Percentiles rank a stretch among this genome's conserved stretches.
Evolutionary conservation across 2,888 invertebrate genomes (phyloP).

Genomic region (Agonopterix arenella): DNA sequence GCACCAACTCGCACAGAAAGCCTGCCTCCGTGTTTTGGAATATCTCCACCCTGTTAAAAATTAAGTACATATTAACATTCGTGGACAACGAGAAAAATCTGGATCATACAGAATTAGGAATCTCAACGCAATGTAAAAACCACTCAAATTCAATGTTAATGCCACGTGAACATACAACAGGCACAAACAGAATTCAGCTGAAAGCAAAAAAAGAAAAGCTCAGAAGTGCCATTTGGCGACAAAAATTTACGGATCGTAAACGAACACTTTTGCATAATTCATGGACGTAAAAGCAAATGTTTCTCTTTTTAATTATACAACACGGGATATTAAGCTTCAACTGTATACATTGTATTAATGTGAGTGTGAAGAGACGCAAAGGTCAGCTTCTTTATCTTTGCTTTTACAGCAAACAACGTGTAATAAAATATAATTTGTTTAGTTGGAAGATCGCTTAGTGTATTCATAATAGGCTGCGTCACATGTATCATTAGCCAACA

Average conservation of each 20-base stretch:
- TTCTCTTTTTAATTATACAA: conserved; percentile 74
- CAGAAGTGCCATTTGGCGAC: conserved; percentile 54
- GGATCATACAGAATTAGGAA: background rate
- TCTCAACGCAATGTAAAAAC: conserved; percentile 4
- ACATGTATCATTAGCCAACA: too few relatives aligned
- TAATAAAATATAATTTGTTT: too few relatives aligned
- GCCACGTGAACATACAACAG: conserved; percentile 19
- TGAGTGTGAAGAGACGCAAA: background rate
- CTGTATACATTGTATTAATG: conserved; percentile 47
- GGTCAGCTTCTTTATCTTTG: conserved; percentile 3
- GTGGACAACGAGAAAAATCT: background rate
- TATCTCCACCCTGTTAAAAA: conserved; percentile 90
- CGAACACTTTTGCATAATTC: conserved; percentile 72
- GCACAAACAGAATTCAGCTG: conserved; percentile 29
- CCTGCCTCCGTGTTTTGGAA: conserved; percentile 99
- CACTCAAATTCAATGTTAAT: conserved; percentile 16
- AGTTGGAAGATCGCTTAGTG: too few relatives aligned
- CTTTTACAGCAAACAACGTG: background rate
- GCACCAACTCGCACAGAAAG: conserved; percentile 97
- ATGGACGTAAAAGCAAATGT: conserved; percentile 70
- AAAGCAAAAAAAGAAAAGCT: conserved; percentile 33
- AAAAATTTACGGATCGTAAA: conserved; percentile 69
- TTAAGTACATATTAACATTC: background rate
- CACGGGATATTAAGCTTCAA: conserved; percentile 66
- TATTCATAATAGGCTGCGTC: too few relatives aligned